Evolutionary conservation across 2,797 vertebrate species (phyloP).

Genomic region (Tinamus major): DNA sequence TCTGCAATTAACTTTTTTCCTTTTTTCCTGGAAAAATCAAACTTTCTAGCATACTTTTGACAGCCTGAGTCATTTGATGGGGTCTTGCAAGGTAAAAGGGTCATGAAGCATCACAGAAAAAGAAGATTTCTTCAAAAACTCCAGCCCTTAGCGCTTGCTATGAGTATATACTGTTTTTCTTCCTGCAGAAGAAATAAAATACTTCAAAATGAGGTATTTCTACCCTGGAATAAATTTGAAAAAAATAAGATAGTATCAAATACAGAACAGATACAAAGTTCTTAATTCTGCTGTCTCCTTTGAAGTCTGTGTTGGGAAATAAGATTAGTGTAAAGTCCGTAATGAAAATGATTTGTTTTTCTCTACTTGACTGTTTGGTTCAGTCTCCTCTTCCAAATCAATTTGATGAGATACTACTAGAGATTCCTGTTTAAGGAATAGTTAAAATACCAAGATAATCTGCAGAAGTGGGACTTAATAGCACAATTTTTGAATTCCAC

Average conservation of each 20-base stretch:
- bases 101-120: conserved; percentile 24
- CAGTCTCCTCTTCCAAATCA: not conserved
- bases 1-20: conserved; percentile 38
- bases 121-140: conserved; percentile 25
- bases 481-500: not conserved
- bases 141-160: conserved; percentile 14
- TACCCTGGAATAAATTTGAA: not conserved
- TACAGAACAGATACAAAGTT: not conserved
- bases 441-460: not conserved
- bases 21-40: not conserved
- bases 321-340: not conserved
- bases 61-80: conserved; percentile 55
- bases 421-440: not conserved
- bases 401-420: not conserved
- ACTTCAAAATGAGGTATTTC: conserved; percentile 35
- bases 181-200: not conserved
- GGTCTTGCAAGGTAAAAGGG: conserved; percentile 29
- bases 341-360: not conserved
- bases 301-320: not conserved
- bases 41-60: not conserved
- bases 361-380: not conserved
- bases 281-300: not conserved
- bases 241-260: not conserved
- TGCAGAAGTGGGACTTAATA: not conserved
- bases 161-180: conserved; percentile 17